These are phyloP conservation scores for Drosophila mayri DNA, from an alignment of 1,140 invertebrate genomes.

Conservation along the genomic window DNA sequence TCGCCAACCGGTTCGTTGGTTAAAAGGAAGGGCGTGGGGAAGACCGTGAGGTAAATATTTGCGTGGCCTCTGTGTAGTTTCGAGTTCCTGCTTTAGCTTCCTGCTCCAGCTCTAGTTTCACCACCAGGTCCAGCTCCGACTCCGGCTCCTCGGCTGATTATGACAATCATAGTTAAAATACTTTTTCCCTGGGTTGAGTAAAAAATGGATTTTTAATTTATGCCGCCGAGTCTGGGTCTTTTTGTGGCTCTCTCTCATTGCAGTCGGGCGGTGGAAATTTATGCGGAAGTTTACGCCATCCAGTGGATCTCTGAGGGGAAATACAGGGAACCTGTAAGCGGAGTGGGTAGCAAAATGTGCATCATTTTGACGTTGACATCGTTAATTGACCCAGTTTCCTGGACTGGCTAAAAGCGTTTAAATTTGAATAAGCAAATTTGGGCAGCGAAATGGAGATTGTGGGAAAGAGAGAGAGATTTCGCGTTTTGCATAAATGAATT, in stretches of 20 bases:
- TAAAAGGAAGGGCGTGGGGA: neutral
- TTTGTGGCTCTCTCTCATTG: constrained; percentile 9
- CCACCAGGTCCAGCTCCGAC: neutral
- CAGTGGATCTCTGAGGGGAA: constrained; percentile 5
- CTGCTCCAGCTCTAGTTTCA: neutral
- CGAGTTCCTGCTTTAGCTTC: neutral
- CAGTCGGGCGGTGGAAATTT: constrained; percentile 51
- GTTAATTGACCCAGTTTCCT: constrained; percentile 74
- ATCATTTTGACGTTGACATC: constrained; percentile 62
- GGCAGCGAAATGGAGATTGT: constrained; percentile 37
- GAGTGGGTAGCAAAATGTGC: constrained; percentile 41
- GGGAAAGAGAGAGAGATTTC: constrained; percentile 16
- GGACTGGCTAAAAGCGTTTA: constrained; percentile 64
- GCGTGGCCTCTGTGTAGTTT: constrained; percentile 14
- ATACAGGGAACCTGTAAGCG: neutral
- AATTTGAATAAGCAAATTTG: constrained; percentile 74
- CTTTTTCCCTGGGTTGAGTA: constrained; percentile 21
- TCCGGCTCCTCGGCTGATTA: constrained; percentile 29
- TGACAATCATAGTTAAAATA: constrained; percentile 54
- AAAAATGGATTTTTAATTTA: constrained; percentile 60
- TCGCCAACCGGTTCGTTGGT: constrained; percentile 23
- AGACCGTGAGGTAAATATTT: constrained; percentile 30
- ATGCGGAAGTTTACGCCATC: constrained; percentile 41
- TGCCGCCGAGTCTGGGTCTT: constrained; percentile 9
- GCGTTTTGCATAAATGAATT: constrained; percentile 70